Conservation (phyloP, 1,140 invertebrate species). For the Anastrepha ludens region DNA sequence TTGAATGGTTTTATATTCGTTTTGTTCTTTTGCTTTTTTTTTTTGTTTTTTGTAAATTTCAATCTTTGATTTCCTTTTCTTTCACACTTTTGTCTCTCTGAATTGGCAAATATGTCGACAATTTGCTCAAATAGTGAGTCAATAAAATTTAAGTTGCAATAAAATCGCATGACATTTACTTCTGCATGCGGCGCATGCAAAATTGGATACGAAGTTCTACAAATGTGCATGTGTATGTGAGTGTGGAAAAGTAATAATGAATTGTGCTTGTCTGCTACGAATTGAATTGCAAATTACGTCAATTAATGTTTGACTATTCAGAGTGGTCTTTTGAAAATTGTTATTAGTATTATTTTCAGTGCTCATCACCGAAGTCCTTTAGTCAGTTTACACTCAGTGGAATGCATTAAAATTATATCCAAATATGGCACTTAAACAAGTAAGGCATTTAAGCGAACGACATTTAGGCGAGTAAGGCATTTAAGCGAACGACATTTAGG, state of each 20-base stretch:
- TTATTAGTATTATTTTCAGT: too few species aligned
- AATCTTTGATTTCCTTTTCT: neutral
- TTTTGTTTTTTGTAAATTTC: neutral
- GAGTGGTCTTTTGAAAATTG: neutral
- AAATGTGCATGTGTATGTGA: neutral
- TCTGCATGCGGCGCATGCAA: neutral
- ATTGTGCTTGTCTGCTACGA: neutral
- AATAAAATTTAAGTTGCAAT: slow-evolving; percentile 39
- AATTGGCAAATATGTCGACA: slow-evolving; percentile 6
- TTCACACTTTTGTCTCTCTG: neutral
- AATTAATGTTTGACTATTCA: neutral
- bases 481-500: too few species aligned
- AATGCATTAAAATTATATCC: too few species aligned
- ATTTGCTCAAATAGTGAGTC: slow-evolving; percentile 27
- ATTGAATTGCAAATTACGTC: neutral
- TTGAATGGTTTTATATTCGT: too few species aligned
- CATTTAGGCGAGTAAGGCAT: too few species aligned
- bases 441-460: too few species aligned
- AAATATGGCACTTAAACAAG: too few species aligned
- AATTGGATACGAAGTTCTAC: neutral
- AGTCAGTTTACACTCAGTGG: too few species aligned
- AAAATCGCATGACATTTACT: slow-evolving; percentile 1
- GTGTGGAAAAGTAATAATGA: neutral
- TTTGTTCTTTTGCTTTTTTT: neutral
- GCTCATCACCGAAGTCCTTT: too few species aligned